Evolutionary conservation across 2,797 vertebrate genomes (phyloP), one percentile per base, ranked within the genome.

Genomic region (Takifugu ocellatus): DNA sequence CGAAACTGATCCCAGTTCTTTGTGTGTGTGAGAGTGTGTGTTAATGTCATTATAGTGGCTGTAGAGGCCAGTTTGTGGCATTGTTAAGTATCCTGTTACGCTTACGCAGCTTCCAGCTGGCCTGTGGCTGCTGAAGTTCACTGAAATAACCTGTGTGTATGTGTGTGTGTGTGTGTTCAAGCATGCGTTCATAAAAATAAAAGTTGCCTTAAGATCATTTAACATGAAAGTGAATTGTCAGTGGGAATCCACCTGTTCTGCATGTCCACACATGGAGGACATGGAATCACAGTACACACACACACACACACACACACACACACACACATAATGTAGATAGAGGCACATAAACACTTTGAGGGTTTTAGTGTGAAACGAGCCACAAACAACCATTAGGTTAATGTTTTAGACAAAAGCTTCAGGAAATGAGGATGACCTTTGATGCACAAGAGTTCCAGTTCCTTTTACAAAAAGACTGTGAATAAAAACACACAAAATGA

Each of bases 31-130:
- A 62, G 78, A 69, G 80, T 79, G 79, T 79, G 79, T 77, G 88
- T 83, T 88, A 90, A 90, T 79, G 78, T 89, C 87, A 83, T 86
- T 88, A 81, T 84, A 86, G 84, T 72, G 72, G 79, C 79, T 82
- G 78, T 74, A 78, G 82, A 88, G 84, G 87, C 87, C 88, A 88
- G 85, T 88, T 85, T 89, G 86, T 85, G 87, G 84, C 87, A 85
- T 87, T 87, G 87, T 85, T 75, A 86, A 85, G 89, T 87, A 89
- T 88, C 81, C 77, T 84, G 81, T 92, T 87, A 86, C 77, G 70
- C 83, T 79, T 77, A 72, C 70, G 82, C 64, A 69, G 80, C 82
- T 84, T 89, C 80, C 86, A 87, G 83, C 85, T 88, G 82, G 79
- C 77, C 74, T 66, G 60, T 27, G 78, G 80, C 87, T 87, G 88